phyloP scores from a whole-genome alignment of 1,140 invertebrate genomes.

The Sinonovacula constricta region DNA sequence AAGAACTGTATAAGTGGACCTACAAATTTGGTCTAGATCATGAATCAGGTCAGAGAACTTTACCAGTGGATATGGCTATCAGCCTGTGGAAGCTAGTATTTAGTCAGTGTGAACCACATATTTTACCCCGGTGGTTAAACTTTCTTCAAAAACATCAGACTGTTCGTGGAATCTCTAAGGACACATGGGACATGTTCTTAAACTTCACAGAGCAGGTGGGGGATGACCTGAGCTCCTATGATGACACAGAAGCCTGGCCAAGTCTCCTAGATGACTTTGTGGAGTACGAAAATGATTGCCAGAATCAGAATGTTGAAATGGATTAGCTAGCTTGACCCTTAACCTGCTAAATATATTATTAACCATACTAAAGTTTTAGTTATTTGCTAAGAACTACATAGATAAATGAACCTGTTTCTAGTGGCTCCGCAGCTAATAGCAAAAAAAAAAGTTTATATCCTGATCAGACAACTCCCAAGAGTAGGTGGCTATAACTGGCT shows the following conservation, averaged over 20 bases:
- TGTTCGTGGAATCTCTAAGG: slow-evolving; percentile 92
- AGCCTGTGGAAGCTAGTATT: slow-evolving; percentile 95
- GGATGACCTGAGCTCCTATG: slow-evolving; percentile 92
- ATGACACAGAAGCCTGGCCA: slow-evolving; percentile 98
- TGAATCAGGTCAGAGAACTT: slow-evolving; percentile 90
- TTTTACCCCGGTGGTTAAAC: slow-evolving; percentile 90
- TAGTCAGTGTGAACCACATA: slow-evolving; percentile 87
- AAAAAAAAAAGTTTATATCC: no score
- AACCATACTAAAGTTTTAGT: no score
- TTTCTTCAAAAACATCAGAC: slow-evolving; percentile 92
- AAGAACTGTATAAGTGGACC: slow-evolving; percentile 89
- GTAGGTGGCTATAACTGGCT: no score
- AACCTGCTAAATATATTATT: no score
- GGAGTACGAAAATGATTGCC: slow-evolving; percentile 97
- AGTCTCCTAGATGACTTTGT: slow-evolving; percentile 99
- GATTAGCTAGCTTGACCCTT: no score
- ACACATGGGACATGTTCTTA: slow-evolving; percentile 99
- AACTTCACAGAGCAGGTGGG: slow-evolving; percentile 95
- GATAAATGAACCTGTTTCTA: no score
- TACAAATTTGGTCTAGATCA: slow-evolving; percentile 94
- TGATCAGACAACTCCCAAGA: no score
- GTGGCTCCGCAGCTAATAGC: no score
- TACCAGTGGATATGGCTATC: slow-evolving; percentile 94
- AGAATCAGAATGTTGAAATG: slow-evolving; percentile 77
- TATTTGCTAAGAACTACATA: no score